Conservation (phyloP, 2,113 vertebrate genomes). For the Arizona elegans region DNA sequence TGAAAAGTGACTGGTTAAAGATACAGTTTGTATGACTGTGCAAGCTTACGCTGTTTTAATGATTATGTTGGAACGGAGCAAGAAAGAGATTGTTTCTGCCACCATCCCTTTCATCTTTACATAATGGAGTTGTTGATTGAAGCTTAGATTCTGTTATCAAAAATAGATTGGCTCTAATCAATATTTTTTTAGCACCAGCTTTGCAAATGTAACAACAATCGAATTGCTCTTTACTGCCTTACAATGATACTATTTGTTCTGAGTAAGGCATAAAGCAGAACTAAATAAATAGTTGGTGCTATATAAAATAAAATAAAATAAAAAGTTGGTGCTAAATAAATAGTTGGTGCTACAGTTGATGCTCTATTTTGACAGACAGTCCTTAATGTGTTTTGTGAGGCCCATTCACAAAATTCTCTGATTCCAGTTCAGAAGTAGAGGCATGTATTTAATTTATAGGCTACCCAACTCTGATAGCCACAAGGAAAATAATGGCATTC, state of each 20-base stretch:
- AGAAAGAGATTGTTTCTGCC: neutral
- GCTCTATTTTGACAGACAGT: neutral
- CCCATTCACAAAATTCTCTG: neutral
- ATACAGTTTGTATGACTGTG: neutral
- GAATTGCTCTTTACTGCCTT: neutral
- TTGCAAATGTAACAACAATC: neutral
- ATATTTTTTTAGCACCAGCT: neutral
- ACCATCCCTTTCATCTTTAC: neutral
- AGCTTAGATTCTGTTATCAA: neutral
- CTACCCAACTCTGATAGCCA: neutral
- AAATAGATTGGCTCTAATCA: neutral
- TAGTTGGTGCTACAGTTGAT: too few relatives aligned
- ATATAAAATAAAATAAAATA: neutral
- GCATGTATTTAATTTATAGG: neutral
- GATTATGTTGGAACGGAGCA: neutral
- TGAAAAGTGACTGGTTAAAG: neutral
- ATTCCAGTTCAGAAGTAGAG: neutral
- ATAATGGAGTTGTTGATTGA: neutral
- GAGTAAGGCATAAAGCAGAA: neutral
- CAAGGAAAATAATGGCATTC: neutral
- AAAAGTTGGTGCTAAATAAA: too few relatives aligned
- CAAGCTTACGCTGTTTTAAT: neutral
- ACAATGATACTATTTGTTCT: neutral
- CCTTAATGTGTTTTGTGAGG: neutral
- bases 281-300: neutral